phyloP scores from a whole-genome alignment of 2,888 invertebrate genomes.

The Stenolophus ochropezus region DNA sequence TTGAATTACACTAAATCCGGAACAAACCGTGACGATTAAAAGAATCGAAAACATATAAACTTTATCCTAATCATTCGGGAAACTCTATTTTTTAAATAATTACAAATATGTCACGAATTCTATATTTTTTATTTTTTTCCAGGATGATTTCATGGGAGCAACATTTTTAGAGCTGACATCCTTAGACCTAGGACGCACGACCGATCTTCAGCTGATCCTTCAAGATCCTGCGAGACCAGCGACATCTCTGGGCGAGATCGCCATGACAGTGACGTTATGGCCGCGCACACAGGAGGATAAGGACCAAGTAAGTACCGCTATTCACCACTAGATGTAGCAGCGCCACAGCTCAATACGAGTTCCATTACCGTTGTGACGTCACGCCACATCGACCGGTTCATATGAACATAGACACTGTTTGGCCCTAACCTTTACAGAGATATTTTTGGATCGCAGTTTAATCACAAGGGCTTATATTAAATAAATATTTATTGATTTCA shows the following conservation, averaged over 20 bases:
- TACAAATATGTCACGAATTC: too few relatives aligned
- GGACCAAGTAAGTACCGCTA: constrained; percentile 83
- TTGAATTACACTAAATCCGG: too few relatives aligned
- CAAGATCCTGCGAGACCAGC: constrained; percentile 84
- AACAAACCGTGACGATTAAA: too few relatives aligned
- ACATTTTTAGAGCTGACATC: constrained; percentile 89
- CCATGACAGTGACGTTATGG: constrained; percentile 88
- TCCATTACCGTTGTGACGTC: constrained; percentile 6
- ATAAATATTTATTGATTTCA: too few relatives aligned
- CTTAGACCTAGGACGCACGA: constrained; percentile 84
- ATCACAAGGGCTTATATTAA: too few relatives aligned
- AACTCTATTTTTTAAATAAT: too few relatives aligned
- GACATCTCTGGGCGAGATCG: constrained; percentile 86
- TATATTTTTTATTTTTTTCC: constrained; percentile 66
- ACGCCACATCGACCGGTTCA: background rate
- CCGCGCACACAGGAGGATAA: constrained; percentile 96
- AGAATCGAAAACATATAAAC: too few relatives aligned
- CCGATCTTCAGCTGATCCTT: constrained; percentile 87
- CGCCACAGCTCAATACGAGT: background rate
- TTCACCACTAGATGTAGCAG: constrained; percentile 35
- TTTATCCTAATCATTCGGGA: too few relatives aligned
- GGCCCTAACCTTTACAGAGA: too few relatives aligned
- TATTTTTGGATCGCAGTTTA: too few relatives aligned
- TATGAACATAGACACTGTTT: too few relatives aligned
- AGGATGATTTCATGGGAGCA: constrained; percentile 98